These are phyloP conservation scores for Catostylus mosaicus DNA, from an alignment of 30 jellyfish, hydroid and myxozoan species.

Conservation along the genomic window DNA sequence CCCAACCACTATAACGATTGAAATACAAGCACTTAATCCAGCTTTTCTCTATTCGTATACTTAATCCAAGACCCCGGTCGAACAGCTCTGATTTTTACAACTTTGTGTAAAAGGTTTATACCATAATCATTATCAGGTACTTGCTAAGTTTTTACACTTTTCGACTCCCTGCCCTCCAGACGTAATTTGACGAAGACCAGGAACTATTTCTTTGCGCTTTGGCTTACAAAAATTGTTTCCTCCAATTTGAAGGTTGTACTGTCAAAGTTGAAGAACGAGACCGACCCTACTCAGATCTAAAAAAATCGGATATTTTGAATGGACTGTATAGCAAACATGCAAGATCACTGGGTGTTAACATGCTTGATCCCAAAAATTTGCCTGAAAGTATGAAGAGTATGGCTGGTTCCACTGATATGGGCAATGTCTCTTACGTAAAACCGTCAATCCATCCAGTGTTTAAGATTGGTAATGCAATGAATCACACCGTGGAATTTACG, in stretches of 20 bases:
- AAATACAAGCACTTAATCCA: too few species aligned
- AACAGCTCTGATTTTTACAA: too few species aligned
- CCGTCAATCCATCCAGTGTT: constrained; percentile 95
- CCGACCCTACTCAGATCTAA: constrained; percentile 26
- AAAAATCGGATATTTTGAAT: constrained; percentile 12
- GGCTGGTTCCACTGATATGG: constrained; percentile 94
- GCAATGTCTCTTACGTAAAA: constrained; percentile 83
- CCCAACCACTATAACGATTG: too few species aligned
- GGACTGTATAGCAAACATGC: constrained; percentile 41
- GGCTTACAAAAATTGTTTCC: too few species aligned
- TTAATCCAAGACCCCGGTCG: too few species aligned
- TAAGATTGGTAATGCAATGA: constrained; percentile 58
- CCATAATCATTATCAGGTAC: too few species aligned
- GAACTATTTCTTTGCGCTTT: too few species aligned
- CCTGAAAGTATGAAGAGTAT: constrained; percentile 4
- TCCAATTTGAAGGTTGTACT: constrained; percentile 42
- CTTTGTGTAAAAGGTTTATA: too few species aligned
- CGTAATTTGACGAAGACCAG: too few species aligned
- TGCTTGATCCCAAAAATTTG: background rate
- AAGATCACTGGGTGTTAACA: constrained; percentile 27
- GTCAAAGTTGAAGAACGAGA: constrained; percentile 8
- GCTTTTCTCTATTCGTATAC: too few species aligned
- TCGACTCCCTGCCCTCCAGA: too few species aligned
- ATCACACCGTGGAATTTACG: constrained; percentile 83
- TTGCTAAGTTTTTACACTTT: too few species aligned